Evolutionary conservation across 2,888 invertebrate species (phyloP).

Genomic region (Junonia oenone): DNA sequence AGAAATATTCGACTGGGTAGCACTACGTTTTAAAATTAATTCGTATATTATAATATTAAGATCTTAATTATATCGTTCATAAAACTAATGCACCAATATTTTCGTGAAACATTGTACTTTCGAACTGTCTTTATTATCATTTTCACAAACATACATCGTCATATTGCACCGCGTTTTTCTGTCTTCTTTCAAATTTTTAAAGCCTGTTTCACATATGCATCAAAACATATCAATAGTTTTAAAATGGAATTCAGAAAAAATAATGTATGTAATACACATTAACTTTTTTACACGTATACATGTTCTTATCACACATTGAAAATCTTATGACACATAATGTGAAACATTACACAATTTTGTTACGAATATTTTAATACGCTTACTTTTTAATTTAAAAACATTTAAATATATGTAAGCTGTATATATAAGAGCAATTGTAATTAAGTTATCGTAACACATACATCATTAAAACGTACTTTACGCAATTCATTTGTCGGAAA

Average conservation of each 20-base stretch:
- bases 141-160: slow-evolving; percentile 8
- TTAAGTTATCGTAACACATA: background rate
- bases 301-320: too few relatives aligned
- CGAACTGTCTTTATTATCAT: slow-evolving; percentile 20
- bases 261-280: background rate
- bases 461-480: too few relatives aligned
- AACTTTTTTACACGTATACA: background rate
- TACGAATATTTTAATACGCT: background rate
- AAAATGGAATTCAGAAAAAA: background rate
- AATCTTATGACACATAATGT: background rate
- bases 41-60: slow-evolving; percentile 4
- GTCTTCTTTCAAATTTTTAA: background rate
- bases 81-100: slow-evolving; percentile 21
- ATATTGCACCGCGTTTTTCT: background rate
- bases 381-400: background rate
- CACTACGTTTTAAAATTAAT: slow-evolving; percentile 11
- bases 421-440: slow-evolving; percentile 1
- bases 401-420: background rate
- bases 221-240: background rate
- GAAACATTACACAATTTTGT: background rate
- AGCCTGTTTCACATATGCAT: background rate
- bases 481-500: too few relatives aligned
- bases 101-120: slow-evolving; percentile 24
- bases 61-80: slow-evolving; percentile 6
- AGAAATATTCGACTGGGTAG: slow-evolving; percentile 43